Percentiles rank a stretch among this genome's conserved stretches.
Evolutionary conservation across 2,797 vertebrate genomes (phyloP).

Genomic region (Chrosomus eos): DNA sequence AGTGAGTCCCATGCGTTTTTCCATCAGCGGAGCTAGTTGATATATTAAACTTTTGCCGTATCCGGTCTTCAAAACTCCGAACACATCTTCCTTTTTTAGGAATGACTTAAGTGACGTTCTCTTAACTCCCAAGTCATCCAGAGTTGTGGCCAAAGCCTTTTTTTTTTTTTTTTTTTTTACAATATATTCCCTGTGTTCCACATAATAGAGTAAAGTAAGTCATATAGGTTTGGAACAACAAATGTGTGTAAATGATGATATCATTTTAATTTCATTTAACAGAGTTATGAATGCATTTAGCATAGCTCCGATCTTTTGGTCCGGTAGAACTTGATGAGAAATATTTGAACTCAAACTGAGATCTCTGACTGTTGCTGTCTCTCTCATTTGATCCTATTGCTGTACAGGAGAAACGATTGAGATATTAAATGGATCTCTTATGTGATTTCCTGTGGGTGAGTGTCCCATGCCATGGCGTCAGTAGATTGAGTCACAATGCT

Average conservation of each 20-base stretch:
- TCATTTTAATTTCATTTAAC: too few species aligned
- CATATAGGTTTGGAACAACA: neutral
- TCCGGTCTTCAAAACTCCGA: too few species aligned
- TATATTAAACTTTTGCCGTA: too few species aligned
- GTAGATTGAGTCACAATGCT: constrained; percentile 7
- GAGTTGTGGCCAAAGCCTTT: too few species aligned
- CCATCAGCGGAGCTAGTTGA: too few species aligned
- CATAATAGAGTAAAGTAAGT: neutral
- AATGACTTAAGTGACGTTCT: too few species aligned
- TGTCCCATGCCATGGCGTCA: neutral
- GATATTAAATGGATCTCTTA: neutral
- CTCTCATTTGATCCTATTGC: neutral
- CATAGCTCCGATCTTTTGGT: neutral
- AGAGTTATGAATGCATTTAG: neutral
- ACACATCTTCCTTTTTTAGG: too few species aligned
- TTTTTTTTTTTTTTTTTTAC: too few species aligned
- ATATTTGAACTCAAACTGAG: neutral
- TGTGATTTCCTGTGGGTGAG: neutral
- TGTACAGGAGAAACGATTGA: neutral
- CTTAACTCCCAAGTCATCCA: too few species aligned
- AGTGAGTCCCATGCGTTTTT: too few species aligned
- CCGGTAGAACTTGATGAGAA: neutral
- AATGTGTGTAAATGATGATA: too few species aligned
- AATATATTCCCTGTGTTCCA: too few species aligned
- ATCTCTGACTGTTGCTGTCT: neutral